Conservation (phyloP, 2,797 vertebrate genomes). For the Chrysolophus pictus region DNA sequence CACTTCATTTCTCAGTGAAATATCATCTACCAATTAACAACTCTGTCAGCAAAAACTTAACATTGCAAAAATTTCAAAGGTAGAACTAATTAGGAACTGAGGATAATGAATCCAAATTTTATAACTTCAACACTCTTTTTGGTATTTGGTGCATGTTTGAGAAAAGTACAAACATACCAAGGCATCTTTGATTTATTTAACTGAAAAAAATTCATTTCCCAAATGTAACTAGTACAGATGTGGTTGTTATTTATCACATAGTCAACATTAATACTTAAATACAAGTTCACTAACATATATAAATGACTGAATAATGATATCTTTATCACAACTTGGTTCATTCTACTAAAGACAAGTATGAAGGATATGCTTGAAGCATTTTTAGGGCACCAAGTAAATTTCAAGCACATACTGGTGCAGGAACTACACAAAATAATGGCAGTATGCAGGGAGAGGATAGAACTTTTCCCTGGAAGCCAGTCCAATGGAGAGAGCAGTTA, state of each 20-base stretch:
- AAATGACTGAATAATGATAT: not conserved
- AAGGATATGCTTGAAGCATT: not conserved
- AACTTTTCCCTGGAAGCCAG: not conserved
- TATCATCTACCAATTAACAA: not conserved
- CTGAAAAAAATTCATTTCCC: not conserved
- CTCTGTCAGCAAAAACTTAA: slow-evolving; percentile 12
- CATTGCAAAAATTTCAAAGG: not conserved
- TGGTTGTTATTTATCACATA: not conserved
- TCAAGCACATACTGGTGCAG: fast-evolving
- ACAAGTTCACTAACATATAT: not conserved
- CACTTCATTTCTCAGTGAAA: slow-evolving; percentile 19
- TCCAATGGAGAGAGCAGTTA: not conserved
- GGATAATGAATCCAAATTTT: not conserved
- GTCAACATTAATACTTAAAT: not conserved
- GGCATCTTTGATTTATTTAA: not conserved
- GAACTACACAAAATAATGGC: not conserved
- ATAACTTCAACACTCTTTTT: not conserved
- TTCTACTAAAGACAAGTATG: not conserved
- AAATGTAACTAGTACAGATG: not conserved
- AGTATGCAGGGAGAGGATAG: not conserved
- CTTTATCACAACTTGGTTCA: not conserved
- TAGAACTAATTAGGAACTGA: slow-evolving; percentile 8
- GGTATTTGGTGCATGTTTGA: not conserved
- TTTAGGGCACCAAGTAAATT: not conserved
- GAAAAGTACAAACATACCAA: fast-evolving